A percentile compares a stretch with the other conserved stretches of the same genome.
phyloP scores from a whole-genome alignment of 1,140 invertebrate species.

The Drosophila bocki region DNA sequence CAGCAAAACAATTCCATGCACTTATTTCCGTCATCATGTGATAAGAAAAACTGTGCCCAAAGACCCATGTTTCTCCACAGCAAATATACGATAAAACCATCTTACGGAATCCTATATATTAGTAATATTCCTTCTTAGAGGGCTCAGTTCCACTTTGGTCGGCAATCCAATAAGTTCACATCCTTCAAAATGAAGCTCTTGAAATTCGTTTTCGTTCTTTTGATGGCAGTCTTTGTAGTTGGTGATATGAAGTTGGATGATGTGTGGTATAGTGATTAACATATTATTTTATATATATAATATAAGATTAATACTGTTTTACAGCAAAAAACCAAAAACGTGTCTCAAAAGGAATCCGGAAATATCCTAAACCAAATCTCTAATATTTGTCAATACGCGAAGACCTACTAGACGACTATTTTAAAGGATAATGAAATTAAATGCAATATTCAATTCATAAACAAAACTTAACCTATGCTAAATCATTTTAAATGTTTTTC shows the following conservation, averaged over 20 bases:
- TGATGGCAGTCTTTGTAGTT: neutral
- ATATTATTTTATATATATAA: neutral
- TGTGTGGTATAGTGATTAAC: neutral
- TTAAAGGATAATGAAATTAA: neutral
- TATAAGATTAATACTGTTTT: neutral
- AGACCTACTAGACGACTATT: neutral
- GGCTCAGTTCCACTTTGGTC: conserved; percentile 23
- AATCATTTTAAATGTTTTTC: neutral
- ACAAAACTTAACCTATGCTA: no score
- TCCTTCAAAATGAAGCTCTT: conserved; percentile 10
- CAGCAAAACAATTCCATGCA: neutral
- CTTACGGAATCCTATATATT: conserved; percentile 14
- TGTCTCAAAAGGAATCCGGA: neutral
- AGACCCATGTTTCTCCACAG: conserved; percentile 3
- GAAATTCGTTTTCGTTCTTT: neutral
- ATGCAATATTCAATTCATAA: neutral
- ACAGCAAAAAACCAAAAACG: accelerated
- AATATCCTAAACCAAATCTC: no score
- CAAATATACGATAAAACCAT: conserved; percentile 19
- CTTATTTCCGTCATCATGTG: neutral
- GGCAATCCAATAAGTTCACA: neutral
- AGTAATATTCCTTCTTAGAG: neutral
- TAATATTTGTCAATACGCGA: neutral
- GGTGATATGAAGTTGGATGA: no score
- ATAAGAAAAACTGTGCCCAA: conserved; percentile 6